Conservation (phyloP, 2,888 invertebrate species). For the Aplocera efformata region DNA sequence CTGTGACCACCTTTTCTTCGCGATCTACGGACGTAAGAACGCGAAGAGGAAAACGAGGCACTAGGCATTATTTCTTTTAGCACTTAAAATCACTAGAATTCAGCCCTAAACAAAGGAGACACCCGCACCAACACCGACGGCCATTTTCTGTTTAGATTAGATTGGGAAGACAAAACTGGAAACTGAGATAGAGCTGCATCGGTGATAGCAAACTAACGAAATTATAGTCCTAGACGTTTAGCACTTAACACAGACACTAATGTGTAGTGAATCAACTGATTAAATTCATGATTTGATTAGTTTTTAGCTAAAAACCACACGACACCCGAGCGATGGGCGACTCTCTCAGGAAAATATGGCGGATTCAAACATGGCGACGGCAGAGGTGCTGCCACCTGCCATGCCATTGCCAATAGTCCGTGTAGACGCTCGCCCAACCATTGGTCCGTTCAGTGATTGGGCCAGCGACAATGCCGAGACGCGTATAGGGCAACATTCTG, state of each 20-base stretch:
- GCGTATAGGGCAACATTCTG: too few species aligned
- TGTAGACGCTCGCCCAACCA: too few species aligned
- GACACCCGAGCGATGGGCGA: constrained; percentile 67
- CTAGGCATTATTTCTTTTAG: constrained; percentile 91
- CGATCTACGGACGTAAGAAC: constrained; percentile 94
- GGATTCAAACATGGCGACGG: constrained; percentile 70
- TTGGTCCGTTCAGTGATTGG: too few species aligned
- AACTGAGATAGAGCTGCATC: constrained; percentile 62
- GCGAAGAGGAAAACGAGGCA: constrained; percentile 95
- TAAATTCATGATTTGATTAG: constrained; percentile 66
- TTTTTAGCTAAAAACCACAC: constrained; percentile 62
- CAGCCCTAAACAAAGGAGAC: constrained; percentile 90
- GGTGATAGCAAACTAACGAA: constrained; percentile 43
- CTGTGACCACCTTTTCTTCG: constrained; percentile 95
- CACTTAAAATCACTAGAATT: constrained; percentile 78
- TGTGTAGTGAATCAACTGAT: constrained; percentile 60
- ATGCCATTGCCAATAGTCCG: too few species aligned
- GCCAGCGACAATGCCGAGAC: too few species aligned
- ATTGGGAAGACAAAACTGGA: constrained; percentile 73
- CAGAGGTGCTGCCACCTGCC: constrained; percentile 13
- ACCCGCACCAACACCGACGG: constrained; percentile 89
- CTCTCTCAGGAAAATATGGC: constrained; percentile 76
- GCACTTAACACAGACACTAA: constrained; percentile 66
- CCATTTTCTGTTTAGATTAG: constrained; percentile 89
- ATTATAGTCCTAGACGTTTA: constrained; percentile 46